Conservation (phyloP, 2,888 invertebrate species). For the Chrysodeixis includens region DNA sequence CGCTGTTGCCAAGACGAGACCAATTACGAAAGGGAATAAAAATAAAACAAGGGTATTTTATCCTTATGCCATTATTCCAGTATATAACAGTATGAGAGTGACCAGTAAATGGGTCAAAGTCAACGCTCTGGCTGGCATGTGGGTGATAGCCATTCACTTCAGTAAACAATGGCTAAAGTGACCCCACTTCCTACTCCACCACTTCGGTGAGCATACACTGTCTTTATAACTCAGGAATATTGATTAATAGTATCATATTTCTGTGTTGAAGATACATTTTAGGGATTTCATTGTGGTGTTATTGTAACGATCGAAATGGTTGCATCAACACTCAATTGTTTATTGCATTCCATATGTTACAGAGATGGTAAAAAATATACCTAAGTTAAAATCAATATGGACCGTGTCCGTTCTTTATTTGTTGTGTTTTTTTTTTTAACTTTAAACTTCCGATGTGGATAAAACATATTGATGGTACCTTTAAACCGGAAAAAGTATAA, state of each 20-base stretch:
- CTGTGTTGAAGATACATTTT: not conserved
- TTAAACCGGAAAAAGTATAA: no score
- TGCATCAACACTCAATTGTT: no score
- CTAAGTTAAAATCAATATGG: no score
- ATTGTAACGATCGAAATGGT: not conserved
- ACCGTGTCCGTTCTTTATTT: no score
- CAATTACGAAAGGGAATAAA: not conserved
- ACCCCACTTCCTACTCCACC: not conserved
- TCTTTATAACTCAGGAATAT: not conserved
- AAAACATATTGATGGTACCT: no score
- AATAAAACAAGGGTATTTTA: not conserved
- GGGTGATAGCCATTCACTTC: conserved; percentile 18
- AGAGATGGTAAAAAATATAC: no score
- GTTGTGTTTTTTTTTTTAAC: no score
- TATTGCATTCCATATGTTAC: no score
- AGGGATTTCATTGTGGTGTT: not conserved
- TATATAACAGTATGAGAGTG: not conserved
- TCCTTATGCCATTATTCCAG: conserved; percentile 6
- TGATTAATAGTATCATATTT: not conserved
- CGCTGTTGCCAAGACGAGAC: not conserved
- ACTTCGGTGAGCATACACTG: not conserved
- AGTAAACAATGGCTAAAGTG: conserved; percentile 22
- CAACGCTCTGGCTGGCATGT: conserved; percentile 6
- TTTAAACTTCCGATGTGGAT: no score
- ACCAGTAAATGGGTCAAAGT: conserved; percentile 14